Conservation (phyloP, 2,113 vertebrate genomes). For the Sprattus sprattus region DNA sequence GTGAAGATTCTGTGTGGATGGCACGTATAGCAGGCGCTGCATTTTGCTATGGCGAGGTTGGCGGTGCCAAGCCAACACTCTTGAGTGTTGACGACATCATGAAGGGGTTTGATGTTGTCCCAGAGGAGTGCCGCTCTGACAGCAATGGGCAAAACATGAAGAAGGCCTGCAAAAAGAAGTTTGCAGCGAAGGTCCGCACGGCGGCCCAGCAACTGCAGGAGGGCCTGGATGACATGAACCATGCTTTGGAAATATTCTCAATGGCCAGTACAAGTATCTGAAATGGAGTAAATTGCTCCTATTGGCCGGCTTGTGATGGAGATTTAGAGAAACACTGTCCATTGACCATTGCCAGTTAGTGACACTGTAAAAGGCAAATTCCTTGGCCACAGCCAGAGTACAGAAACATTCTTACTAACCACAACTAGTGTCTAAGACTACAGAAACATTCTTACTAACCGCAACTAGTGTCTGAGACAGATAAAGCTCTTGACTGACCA, state of each 20-base stretch:
- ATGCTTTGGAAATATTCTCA: conserved; percentile 47
- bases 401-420: too few species aligned
- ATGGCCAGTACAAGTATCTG: conserved; percentile 38
- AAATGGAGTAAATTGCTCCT: neutral
- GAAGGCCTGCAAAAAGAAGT: conserved; percentile 51
- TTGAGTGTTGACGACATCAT: conserved; percentile 50
- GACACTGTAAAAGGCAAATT: too few species aligned
- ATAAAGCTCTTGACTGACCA: too few species aligned
- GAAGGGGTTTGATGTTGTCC: conserved; percentile 42
- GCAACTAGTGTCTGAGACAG: too few species aligned
- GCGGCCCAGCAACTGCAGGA: conserved; percentile 54
- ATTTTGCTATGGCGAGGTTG: neutral
- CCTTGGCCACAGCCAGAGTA: too few species aligned
- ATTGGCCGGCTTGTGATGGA: neutral
- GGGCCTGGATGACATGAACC: conserved; percentile 52
- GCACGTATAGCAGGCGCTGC: conserved; percentile 46
- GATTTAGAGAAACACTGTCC: neutral
- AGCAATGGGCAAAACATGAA: conserved; percentile 48
- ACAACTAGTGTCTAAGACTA: too few species aligned
- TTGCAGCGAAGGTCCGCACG: conserved; percentile 48
- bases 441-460: too few species aligned
- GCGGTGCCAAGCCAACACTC: neutral
- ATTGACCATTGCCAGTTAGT: too few species aligned
- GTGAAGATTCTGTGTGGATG: conserved; percentile 35
- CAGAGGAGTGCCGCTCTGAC: conserved; percentile 55